Base-by-base conservation (phyloP, 2,113 vertebrate species). In the Sigmodon hispidus region DNA sequence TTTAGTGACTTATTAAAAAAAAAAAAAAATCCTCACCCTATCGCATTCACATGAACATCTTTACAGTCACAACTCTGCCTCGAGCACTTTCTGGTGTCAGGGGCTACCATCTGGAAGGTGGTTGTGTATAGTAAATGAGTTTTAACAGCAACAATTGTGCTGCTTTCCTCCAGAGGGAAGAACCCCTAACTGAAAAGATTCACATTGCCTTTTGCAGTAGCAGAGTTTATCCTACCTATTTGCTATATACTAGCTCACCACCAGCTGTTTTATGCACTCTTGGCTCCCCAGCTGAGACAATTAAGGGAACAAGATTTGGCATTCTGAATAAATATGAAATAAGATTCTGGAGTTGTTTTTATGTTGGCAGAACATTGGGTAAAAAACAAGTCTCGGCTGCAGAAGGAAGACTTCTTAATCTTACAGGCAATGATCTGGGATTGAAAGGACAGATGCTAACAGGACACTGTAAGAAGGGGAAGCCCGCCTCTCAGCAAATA, bases 221-320 rank as follows among this genome's bases (percentile, higher is more conserved):
- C 52, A 72, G 40, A 59, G 22, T 52, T 48, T 91, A 50, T 63
- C 81, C 67, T 94, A 92, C 61, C 76, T 93, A 36, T 94, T 96
- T 95, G 81, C 85, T 96, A 21, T 52, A 40, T 34, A 89, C 90
- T 92, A 40, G 76, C 73, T 94, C 5, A 40, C 81, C 89, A 94
- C 93, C 95, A 97, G 94, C 90, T 97, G 95, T 90, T 97, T 97
- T 94, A 95, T 96, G 73, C 57, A 87, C 67, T 95, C 90, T 97
- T 97, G 96, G 97, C 76, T 96, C 96, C 96, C 97, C 95, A 98
- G 93, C 97, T 98, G 98, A 98, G 98, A 97, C 96, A 98, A 98
- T 98, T 98, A 98, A 97, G 93, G 94, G 88, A 97, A 97, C 89
- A 88, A 45, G 85, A 97, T 94, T 97, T 98, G 96, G 97, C 92